Evolutionary conservation across 2,888 invertebrate species (phyloP), one percentile per base, ranked within the genome.

Genomic region (Panopea generosa): DNA sequence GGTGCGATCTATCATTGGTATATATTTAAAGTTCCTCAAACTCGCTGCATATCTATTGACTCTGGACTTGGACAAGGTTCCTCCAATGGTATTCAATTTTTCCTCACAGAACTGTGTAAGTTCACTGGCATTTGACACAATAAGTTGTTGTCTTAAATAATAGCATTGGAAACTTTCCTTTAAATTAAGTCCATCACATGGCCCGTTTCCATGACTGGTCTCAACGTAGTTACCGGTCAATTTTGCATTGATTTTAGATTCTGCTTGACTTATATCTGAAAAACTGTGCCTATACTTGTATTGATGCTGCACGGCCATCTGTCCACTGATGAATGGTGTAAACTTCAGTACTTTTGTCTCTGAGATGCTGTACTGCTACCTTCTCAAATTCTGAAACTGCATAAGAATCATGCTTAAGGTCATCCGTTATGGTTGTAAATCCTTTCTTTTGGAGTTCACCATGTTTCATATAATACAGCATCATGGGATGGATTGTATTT

Each of bases 401-500:
- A 11, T 33, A 11, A 4, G 33, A 33, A 33, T 33, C 33, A 33
- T 33, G 33, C 33, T 33, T 33, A 7, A 33, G 11, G 33, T 33
- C 33, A 33, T 33, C 33, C 11, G 33, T 33, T n/a, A n/a, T n/a
- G 33, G 11, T 33, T 33, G 33, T 33, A 7, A 33, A 33, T 4
- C 6, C 33, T 11, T 11, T 11, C 33, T 33, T 33, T 33, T 33
- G 33, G 11, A 33, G 33, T 11, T 33, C 33, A 7, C 33, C 33
- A 11, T 33, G 6, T 33, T 33, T 33, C 33, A 11, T 33, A 33
- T 33, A 33, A 11, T 33, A 33, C 4, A 4, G 33, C 11, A 69
- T 61, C 53, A 62, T 57, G 24, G 56, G 49, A 40, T 57, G 63
- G 9, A 60, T 9, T 26, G 60, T 72, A 6, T 60, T 60, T 33